These are phyloP conservation scores for Helicoverpa zea DNA, from an alignment of 1,140 invertebrate genomes.

Conservation along the genomic window DNA sequence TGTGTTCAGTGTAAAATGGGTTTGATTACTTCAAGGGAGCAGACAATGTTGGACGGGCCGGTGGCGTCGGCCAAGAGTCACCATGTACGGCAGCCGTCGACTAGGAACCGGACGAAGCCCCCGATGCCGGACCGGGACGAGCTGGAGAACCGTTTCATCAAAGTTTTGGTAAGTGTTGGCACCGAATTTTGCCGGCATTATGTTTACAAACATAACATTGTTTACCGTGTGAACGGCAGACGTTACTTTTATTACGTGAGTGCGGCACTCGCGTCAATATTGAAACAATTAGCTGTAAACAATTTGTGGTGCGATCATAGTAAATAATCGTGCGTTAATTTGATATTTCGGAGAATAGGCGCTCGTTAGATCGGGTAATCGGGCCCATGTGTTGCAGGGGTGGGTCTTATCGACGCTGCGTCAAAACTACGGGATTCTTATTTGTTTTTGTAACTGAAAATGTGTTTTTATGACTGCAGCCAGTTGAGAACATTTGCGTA, in stretches of 20 bases:
- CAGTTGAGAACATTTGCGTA: background rate
- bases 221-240: constrained; percentile 52
- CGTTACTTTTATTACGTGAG: constrained; percentile 47
- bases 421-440: constrained; percentile 25
- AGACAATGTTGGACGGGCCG: constrained; percentile 84
- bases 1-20: constrained; percentile 83
- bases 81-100: constrained; percentile 90
- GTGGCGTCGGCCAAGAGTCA: constrained; percentile 79
- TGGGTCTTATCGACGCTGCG: constrained; percentile 5
- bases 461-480: background rate
- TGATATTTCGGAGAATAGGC: background rate
- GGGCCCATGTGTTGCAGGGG: constrained; percentile 15
- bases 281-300: constrained; percentile 27
- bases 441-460: constrained; percentile 17
- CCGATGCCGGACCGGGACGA: constrained; percentile 96
- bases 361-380: background rate
- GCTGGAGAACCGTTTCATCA: constrained; percentile 96
- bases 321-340: background rate
- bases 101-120: constrained; percentile 91
- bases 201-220: constrained; percentile 82
- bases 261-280: constrained; percentile 42
- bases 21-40: constrained; percentile 85
- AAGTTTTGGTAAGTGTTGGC: constrained; percentile 94
- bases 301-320: background rate
- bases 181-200: constrained; percentile 69